Percentiles rank a stretch among this genome's conserved stretches.
These are phyloP conservation scores for Oncorhynchus clarkii DNA, from an alignment of 2,113 vertebrate genomes.

Conservation along the genomic window DNA sequence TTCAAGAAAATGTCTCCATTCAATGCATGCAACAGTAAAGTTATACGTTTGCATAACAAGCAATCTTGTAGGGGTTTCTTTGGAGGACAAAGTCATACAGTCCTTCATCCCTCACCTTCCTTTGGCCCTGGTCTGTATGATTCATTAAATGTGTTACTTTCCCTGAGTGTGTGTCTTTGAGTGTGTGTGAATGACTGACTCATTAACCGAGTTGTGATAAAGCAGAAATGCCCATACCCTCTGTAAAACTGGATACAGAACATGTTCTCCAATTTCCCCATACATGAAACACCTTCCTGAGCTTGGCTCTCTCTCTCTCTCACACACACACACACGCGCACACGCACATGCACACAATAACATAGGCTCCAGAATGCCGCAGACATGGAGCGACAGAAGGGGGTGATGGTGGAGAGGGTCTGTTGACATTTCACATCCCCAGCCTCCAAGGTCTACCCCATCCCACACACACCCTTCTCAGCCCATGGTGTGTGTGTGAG, in stretches of 20 bases:
- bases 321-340: background rate
- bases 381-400: background rate
- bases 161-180: background rate
- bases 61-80: constrained; percentile 3
- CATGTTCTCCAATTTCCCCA: constrained; percentile 60
- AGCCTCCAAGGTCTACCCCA: background rate
- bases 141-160: constrained; percentile 6
- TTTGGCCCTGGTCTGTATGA: constrained; percentile 26
- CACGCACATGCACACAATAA: background rate
- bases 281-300: constrained; percentile 47
- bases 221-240: background rate
- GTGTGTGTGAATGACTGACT: too few species aligned
- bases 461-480: background rate
- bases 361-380: background rate
- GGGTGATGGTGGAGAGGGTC: background rate
- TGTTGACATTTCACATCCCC: background rate
- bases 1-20: too few species aligned
- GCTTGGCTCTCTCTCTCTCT: constrained; percentile 14
- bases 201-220: background rate
- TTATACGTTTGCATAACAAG: too few species aligned
- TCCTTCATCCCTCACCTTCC: constrained; percentile 31
- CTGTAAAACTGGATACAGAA: constrained; percentile 24
- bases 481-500: too few species aligned
- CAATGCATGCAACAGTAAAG: too few species aligned
- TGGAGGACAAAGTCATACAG: constrained; percentile 15